Conservation (phyloP, 2,113 vertebrate species). For the Cinclus cinclus region DNA sequence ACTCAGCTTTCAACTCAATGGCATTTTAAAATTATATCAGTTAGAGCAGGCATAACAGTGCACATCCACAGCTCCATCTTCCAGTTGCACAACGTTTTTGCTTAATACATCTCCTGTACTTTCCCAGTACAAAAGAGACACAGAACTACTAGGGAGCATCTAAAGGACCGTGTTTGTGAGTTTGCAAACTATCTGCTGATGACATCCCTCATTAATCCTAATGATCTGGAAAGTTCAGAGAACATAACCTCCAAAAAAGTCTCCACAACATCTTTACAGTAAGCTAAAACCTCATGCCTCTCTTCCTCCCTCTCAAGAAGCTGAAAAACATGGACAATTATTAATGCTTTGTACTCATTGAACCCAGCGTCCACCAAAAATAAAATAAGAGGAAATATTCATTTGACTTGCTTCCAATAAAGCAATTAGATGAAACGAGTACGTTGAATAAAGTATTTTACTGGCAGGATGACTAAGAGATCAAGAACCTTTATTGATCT, state of each 20-base stretch:
- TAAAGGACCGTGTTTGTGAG: background rate
- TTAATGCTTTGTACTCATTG: background rate
- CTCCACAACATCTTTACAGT: background rate
- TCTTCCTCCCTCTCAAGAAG: background rate
- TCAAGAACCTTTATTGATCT: slow-evolving; percentile 48
- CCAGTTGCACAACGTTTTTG: background rate
- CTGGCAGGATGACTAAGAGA: slow-evolving; percentile 52
- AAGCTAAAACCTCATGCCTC: background rate
- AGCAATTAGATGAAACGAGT: slow-evolving; percentile 61
- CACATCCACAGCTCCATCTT: background rate
- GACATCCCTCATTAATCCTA: background rate
- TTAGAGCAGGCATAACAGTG: background rate
- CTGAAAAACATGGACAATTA: background rate
- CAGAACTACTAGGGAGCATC: background rate
- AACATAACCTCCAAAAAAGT: background rate
- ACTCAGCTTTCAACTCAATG: background rate
- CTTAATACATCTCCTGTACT: background rate
- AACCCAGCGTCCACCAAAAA: background rate
- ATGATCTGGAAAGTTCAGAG: background rate
- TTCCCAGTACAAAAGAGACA: background rate
- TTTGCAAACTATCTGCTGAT: background rate
- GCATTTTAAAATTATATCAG: background rate
- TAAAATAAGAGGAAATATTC: slow-evolving; percentile 10
- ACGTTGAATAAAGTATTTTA: slow-evolving; percentile 41
- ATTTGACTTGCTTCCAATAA: slow-evolving; percentile 64